Base-by-base conservation (phyloP, 2,888 invertebrate genomes). In the Cotesia congregata region DNA sequence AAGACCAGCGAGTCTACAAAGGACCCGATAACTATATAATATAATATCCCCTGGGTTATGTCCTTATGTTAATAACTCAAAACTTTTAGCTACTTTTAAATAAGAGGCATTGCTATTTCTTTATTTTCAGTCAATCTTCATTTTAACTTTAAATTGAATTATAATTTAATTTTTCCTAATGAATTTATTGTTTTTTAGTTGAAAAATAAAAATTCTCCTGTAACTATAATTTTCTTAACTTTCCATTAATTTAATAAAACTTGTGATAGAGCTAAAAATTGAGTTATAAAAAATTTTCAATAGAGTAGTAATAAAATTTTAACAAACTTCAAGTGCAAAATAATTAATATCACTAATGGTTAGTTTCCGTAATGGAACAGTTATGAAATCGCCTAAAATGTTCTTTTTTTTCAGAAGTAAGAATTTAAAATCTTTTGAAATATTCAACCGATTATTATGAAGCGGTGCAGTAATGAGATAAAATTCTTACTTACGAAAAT, bases 1-100 rank as follows among this genome's bases (percentile, higher is more conserved):
- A 73, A 68, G 68, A 74, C 38, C 71, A 68, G 77, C 12, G 41
- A 41, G 20, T 40, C 38, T 60, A 12, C 12, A 72, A 62, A 72
- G 39, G 71, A 72, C 39, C 12, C 61, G 12, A 71, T 39, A 72
- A 17, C 39, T 62, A 62, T 12, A 50, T 50, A 50, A 62, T 12
- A 50, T 50, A 50, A 72, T 61, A 17, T 39, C 17, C 40, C 50
- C 20, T 17, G 50, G 30, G 50, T 50, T 60, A 60, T 70, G 59
- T 60, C 5, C 59, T 20, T 9, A n/a, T 39, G 62, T 72, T 72
- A 72, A 72, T 62, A 62, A 62, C 61, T 62, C 12, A 62, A 9
- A 72, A 72, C 39, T 72, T 72, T 60, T 61, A 60, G 60, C 38
- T 72, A 12, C 61, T 61, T 62, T 72, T 61, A 62, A 15, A 7